Evolutionary conservation across 2,113 vertebrate species (phyloP), one percentile per base, ranked within the genome.

Genomic region (Dolichallabes microphthalmus): DNA sequence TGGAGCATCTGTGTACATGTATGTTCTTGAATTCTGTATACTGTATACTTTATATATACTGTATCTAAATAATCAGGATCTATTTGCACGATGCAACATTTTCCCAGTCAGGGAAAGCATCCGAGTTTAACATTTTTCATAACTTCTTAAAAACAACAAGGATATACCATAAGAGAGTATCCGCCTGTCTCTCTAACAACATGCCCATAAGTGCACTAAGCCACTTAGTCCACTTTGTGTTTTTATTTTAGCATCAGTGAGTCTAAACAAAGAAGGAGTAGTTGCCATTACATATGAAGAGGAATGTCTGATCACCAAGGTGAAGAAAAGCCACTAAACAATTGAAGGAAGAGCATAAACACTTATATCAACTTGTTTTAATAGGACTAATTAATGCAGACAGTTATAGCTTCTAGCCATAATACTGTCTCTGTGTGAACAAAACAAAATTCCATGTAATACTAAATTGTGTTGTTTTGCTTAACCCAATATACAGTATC

Each of bases 311-410:
- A 53, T 78, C 81, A 76, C 52, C 68, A 68, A 87, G 83, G 80
- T 90, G 76, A 87, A 69, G 75, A 81, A 79, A 86, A 88, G 53
- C 53, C 81, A n/a, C 66, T 3, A 68, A 58, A 90, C 89, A 90
- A 90, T 88, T 74, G 82, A 69, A 86, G 89, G 89, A 90, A 88
- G 55, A 63, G 83, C 77, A 55, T 80, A 53, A 79, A 73, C 68
- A 82, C 75, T 63, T 69, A 60, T 78, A 82, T 58, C 19, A 30
- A 45, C 50, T 9, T 35, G 35, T 80, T 50, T 55, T 52, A 77
- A 86, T 75, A 57, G 71, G 30, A 10, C 58, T 64, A 71, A 85
- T 71, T 79, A 74, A 58, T 60, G 66, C 52, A 22, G 27, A 25
- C 68, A 13, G 50, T 85, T 55, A 60, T 32, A 52, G 86, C 60